Evolutionary conservation across 1,140 invertebrate genomes (phyloP), one percentile per base, ranked within the genome.

Genomic region (Vollenhovia emeryi): DNA sequence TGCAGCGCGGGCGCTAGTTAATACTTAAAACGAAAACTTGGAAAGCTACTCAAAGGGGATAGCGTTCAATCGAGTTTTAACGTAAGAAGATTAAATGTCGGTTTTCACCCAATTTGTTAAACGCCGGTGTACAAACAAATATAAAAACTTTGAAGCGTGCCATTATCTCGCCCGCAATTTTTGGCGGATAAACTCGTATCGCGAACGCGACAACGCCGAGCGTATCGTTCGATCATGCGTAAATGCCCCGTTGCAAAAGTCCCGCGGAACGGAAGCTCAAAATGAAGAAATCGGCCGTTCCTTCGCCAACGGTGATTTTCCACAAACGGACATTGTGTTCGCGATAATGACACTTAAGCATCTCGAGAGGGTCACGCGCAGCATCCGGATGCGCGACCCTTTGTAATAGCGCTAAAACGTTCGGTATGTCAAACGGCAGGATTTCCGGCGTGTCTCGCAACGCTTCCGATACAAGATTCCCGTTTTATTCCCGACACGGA

Each of bases 131-230:
- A 36, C 7, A 57, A 57, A 62, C 15, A 60, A 18, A 24, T 40
- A 66, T 66, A n/a, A 50, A 68, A 68, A 36, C 52, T 36, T 52
- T 43, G 2, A 27, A 52, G 18, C 18, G 18, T 68, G 11, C 6
- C 33, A 33, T 55, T 21, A 33, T 80, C 69, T 30, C 24, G 3
- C n/a, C 4, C 15, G 8, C 27, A 48, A 75, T 83, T 75, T 73
- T 83, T 40, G n/a, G 11, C n/a, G 6, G 40, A 13, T 48, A 74
- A 82, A 84, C 75, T 84, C 52, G 8, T 40, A 74, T 73, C 73
- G 21, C 18, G 4, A 50, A 76, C 45, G 9, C 24, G 30, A 78
- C 13, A 55, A 55, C 27, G n/a, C 21, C 33, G 18, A 24, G 11
- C 43, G 5, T 55, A 52, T 36, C 18, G 24, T 55, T 71, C 21